Evolutionary conservation across 2,888 invertebrate species (phyloP).

Genomic region (Malthinus seriepunctatus): DNA sequence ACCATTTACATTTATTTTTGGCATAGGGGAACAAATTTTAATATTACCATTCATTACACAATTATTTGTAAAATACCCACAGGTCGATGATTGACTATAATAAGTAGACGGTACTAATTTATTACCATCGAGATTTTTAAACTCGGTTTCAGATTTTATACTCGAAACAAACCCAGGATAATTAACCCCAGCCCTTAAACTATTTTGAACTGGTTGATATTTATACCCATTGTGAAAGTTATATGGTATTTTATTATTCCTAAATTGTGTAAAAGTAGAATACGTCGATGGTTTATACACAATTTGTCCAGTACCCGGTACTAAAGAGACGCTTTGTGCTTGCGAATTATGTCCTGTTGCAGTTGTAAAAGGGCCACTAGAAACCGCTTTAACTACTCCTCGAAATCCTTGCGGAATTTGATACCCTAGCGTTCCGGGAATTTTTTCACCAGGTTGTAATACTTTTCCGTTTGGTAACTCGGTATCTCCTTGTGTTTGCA

Average conservation of each 20-base stretch:
- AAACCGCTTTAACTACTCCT: constrained; percentile 66
- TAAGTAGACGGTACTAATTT: constrained; percentile 78
- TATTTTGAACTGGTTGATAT: constrained; percentile 47
- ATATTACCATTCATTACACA: constrained; percentile 80
- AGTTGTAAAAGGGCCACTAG: constrained; percentile 63
- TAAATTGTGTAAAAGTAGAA: constrained; percentile 47
- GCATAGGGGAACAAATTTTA: constrained; percentile 81
- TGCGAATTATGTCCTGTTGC: constrained; percentile 67
- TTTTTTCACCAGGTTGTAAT: constrained; percentile 66
- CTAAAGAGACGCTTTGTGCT: constrained; percentile 64
- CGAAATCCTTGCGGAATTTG: constrained; percentile 71
- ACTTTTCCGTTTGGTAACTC: constrained; percentile 61
- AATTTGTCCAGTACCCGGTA: constrained; percentile 47
- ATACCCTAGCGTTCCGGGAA: constrained; percentile 70
- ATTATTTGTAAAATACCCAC: constrained; percentile 85
- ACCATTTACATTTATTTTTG: constrained; percentile 77
- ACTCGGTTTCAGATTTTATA: constrained; percentile 78
- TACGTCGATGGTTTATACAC: constrained; percentile 47
- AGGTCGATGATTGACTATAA: constrained; percentile 84
- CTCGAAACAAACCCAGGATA: constrained; percentile 75
- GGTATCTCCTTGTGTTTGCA: constrained; percentile 58
- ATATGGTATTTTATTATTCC: constrained; percentile 43
- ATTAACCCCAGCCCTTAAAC: constrained; percentile 49
- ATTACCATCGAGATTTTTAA: constrained; percentile 60
- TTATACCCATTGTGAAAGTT: constrained; percentile 49